These are phyloP conservation scores for Ruditapes philippinarum DNA, from an alignment of 1,140 invertebrate genomes.

Conservation along the genomic window DNA sequence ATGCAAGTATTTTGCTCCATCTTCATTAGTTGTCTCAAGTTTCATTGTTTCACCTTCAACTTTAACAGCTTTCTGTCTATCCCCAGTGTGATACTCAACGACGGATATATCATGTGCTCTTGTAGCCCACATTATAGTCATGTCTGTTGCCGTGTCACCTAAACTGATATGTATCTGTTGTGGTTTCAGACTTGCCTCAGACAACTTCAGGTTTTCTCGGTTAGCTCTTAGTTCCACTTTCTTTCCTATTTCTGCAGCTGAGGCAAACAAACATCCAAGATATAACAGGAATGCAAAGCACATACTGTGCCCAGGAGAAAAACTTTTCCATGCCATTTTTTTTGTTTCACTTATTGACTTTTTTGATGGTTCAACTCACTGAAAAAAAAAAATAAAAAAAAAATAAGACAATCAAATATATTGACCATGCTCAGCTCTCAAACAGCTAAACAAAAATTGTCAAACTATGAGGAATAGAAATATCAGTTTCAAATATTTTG, in stretches of 20 bases:
- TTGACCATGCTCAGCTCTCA: no score
- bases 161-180: constrained; percentile 68
- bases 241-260: neutral
- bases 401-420: no score
- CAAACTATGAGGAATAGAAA: no score
- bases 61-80: constrained; percentile 46
- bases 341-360: no score
- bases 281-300: neutral
- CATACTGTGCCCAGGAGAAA: no score
- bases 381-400: neutral
- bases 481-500: no score
- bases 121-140: constrained; percentile 81
- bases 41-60: constrained; percentile 69
- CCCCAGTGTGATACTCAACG: constrained; percentile 75
- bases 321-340: no score
- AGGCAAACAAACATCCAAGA: neutral
- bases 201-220: constrained; percentile 39
- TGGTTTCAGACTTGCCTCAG: constrained; percentile 24
- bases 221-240: constrained; percentile 33
- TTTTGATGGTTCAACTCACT: neutral
- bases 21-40: constrained; percentile 68
- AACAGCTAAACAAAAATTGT: no score
- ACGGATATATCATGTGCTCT: constrained; percentile 61
- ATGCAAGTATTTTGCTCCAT: constrained; percentile 75
- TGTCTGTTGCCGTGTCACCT: constrained; percentile 76